phyloP scores from a whole-genome alignment of 2,113 vertebrate genomes.

The Plectropomus leopardus region DNA sequence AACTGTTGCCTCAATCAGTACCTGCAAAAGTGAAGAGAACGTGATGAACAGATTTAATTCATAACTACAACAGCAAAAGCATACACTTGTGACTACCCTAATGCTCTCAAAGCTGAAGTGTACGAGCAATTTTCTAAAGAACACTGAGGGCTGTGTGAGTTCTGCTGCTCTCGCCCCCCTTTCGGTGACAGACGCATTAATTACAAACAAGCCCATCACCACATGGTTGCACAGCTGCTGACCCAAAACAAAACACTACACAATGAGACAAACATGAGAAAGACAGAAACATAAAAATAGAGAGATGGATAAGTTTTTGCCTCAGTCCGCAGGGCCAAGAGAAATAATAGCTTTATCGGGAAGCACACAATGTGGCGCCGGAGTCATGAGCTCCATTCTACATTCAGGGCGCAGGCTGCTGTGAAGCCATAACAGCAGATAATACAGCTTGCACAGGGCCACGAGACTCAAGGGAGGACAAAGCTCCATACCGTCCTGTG shows the following conservation, averaged over 20 bases:
- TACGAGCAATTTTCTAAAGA: conserved; percentile 29
- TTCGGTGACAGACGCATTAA: conserved; percentile 60
- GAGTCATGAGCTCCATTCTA: conserved; percentile 72
- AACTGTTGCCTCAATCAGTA: conserved; percentile 94
- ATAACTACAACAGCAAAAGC: conserved; percentile 11
- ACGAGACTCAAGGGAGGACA: conserved; percentile 71
- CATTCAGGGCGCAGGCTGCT: conserved; percentile 64
- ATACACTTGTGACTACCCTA: conserved; percentile 22
- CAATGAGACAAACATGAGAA: conserved; percentile 55
- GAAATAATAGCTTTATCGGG: conserved; percentile 83
- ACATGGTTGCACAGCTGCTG: conserved; percentile 55
- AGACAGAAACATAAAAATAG: conserved; percentile 51
- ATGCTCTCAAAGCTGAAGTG: conserved; percentile 35
- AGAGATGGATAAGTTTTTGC: conserved; percentile 60
- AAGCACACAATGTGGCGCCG: conserved; percentile 60
- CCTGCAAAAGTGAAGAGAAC: conserved; percentile 81
- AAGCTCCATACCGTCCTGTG: conserved; percentile 57
- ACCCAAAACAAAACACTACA: conserved; percentile 60
- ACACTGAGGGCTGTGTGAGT: conserved; percentile 1
- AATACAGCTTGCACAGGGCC: conserved; percentile 68
- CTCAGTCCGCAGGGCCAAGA: conserved; percentile 66
- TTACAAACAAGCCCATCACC: conserved; percentile 50
- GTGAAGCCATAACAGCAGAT: conserved; percentile 69
- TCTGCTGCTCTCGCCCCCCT: conserved; percentile 31
- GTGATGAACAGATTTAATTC: conserved; percentile 39